Evolutionary conservation across 2,797 vertebrate genomes (phyloP).

Genomic region (Bradypus variegatus): DNA sequence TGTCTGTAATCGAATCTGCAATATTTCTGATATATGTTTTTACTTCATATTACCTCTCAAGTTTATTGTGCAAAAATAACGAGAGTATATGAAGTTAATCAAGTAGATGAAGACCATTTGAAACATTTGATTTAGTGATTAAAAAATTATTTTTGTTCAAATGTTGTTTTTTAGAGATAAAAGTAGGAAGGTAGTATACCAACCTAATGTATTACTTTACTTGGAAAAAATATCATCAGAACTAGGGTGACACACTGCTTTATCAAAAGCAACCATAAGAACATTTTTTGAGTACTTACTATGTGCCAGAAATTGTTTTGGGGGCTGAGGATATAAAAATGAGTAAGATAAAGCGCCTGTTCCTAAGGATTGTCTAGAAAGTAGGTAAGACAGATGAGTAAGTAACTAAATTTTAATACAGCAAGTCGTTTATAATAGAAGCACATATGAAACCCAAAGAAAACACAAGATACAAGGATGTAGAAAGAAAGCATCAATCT

Average conservation of each 20-base stretch:
- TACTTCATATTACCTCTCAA: neutral
- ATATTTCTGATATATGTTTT: too few relatives aligned
- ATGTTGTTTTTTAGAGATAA: slow-evolving; percentile 6
- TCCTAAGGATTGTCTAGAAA: neutral
- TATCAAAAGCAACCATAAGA: slow-evolving; percentile 1
- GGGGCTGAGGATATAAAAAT: neutral
- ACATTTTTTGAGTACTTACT: slow-evolving; percentile 23
- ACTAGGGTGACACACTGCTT: slow-evolving; percentile 1
- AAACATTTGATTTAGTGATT: neutral
- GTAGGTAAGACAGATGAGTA: neutral
- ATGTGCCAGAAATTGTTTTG: slow-evolving; percentile 12
- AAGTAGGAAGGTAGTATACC: slow-evolving; percentile 9
- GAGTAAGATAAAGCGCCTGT: neutral
- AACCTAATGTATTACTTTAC: neutral
- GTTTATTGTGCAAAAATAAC: neutral
- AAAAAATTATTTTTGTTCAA: slow-evolving; percentile 12
- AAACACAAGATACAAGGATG: neutral
- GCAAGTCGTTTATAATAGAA: neutral
- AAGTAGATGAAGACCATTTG: neutral
- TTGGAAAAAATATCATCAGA: slow-evolving; percentile 23
- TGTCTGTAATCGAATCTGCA: too few relatives aligned
- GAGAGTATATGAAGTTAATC: neutral
- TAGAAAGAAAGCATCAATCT: neutral
- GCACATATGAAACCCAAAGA: neutral
- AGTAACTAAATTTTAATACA: slow-evolving; percentile 12